These are phyloP conservation scores for Gandaritis pyraliata DNA, from an alignment of 2,888 invertebrate genomes.

Conservation along the genomic window DNA sequence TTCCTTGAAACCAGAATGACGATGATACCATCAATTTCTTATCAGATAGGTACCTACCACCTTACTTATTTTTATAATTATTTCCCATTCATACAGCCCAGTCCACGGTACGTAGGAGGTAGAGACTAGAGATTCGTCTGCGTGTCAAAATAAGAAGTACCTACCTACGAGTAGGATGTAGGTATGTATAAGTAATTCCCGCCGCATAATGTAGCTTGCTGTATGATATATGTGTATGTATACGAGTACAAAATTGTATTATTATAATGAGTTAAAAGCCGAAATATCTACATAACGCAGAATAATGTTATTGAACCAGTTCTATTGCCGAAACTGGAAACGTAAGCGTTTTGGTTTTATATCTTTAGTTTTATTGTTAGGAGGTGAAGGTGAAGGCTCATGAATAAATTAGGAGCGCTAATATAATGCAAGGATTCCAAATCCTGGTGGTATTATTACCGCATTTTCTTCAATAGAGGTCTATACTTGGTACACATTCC, in stretches of 20 bases:
- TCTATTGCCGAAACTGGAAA: conserved; percentile 20
- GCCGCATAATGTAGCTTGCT: no score
- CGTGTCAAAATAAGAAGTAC: no score
- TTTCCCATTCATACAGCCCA: no score
- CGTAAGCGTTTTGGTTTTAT: background rate
- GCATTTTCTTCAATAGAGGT: background rate
- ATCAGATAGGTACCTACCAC: background rate
- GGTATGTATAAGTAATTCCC: no score
- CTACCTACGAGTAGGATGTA: no score
- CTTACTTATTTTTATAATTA: background rate
- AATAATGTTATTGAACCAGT: conserved; percentile 17
- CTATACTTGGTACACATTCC: no score
- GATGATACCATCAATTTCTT: conserved; percentile 12
- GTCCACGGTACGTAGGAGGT: no score
- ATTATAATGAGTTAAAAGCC: background rate
- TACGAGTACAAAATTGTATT: background rate
- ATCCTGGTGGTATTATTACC: background rate
- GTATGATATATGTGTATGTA: no score
- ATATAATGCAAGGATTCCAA: background rate
- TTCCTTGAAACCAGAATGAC: conserved; percentile 37
- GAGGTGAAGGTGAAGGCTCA: conserved; percentile 20
- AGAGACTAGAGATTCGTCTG: no score
- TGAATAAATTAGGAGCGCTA: conserved; percentile 14
- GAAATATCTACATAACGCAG: conserved; percentile 6
- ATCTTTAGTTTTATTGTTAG: conserved; percentile 22